Evolutionary conservation across 37 sponge, comb jelly and placozoan genomes (phyloP), one percentile per base, ranked within the genome.

Genomic region (Halisarca cf. caerulea): DNA sequence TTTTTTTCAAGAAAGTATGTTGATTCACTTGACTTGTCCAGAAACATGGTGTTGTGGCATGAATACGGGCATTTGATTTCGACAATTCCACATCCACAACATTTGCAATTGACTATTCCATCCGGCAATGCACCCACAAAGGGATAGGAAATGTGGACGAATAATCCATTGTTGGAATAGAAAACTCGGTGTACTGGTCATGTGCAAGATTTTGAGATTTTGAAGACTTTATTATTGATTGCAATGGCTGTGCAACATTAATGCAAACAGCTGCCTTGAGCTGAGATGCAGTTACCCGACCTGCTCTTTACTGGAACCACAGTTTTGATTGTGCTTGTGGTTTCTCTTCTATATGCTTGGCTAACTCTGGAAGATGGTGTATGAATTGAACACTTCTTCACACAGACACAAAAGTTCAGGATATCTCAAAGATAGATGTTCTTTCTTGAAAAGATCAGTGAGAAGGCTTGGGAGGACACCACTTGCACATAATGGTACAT

Each of bases 241-340:
- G 41, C 8, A 86, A 90, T 61, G 86, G 86, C 77, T 71, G 59
- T 53, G 79, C 24, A 25, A 38, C 40, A 62, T 80, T 59, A 51
- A 82, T 85, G 35, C 70, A 33, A 27, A 51, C 69, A 41, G 81
- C 89, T 66, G 85, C 69, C 58, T 85, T 89, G 25, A 90, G 24
- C 36, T 68, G 35, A 27, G 90, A 90, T 55, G 86, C 90, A 36
- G 86, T 90, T 17, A 90, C 86, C 17, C 86, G 82, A 21, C 90
- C 90, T 17, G 90, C 82, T 43, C 90, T 36, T 59, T 90, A 83
- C 36, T 86, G 86, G 55, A 86, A 90, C 90, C 90, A 90, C 2
- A 85, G 18, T 28, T 54, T 80, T 25, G 78, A 75, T 14, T 9
- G 23, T 23, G 90, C 51, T 28, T 78, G 15, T 30, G 90, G 80